A percentile compares a stretch with the other conserved stretches of the same genome.
Conservation (phyloP, 2,797 vertebrate species). For the Tokudaia tokunoshimensis region DNA sequence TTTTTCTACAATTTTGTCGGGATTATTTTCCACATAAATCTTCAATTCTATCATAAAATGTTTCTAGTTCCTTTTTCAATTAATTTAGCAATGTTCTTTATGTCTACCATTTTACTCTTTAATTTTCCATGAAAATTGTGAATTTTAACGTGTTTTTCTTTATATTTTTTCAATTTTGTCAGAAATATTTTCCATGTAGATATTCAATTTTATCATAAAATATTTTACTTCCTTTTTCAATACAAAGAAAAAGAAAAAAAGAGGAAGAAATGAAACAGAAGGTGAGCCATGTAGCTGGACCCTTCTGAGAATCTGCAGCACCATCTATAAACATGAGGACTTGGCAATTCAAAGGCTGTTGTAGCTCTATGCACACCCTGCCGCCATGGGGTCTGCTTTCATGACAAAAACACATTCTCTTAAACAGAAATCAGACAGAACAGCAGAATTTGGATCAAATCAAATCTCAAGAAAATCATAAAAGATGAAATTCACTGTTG, state of each 20-base stretch:
- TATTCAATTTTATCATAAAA: too few relatives aligned
- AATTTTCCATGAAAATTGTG: too few relatives aligned
- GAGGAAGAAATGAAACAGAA: conserved; percentile 1
- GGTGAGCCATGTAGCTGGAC: background rate
- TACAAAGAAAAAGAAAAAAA: background rate
- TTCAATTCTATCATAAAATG: too few relatives aligned
- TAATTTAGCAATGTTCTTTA: too few relatives aligned
- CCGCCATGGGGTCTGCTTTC: background rate
- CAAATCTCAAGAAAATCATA: conserved; percentile 24
- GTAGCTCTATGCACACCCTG: background rate
- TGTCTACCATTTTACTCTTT: too few relatives aligned
- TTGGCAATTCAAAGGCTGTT: background rate
- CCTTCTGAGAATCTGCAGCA: background rate
- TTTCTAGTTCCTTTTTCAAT: too few relatives aligned
- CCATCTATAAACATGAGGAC: background rate
- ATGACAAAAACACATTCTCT: background rate
- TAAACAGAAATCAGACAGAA: background rate
- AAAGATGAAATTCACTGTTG: background rate
- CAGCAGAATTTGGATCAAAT: conserved; percentile 11
- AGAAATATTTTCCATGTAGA: too few relatives aligned
- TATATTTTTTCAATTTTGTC: too few relatives aligned
- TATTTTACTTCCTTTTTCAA: too few relatives aligned
- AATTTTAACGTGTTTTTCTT: too few relatives aligned
- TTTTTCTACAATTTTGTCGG: too few relatives aligned
- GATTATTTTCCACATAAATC: too few relatives aligned